Conservation (phyloP, 2,888 invertebrate species). For the Pachymerium ferrugineum region DNA sequence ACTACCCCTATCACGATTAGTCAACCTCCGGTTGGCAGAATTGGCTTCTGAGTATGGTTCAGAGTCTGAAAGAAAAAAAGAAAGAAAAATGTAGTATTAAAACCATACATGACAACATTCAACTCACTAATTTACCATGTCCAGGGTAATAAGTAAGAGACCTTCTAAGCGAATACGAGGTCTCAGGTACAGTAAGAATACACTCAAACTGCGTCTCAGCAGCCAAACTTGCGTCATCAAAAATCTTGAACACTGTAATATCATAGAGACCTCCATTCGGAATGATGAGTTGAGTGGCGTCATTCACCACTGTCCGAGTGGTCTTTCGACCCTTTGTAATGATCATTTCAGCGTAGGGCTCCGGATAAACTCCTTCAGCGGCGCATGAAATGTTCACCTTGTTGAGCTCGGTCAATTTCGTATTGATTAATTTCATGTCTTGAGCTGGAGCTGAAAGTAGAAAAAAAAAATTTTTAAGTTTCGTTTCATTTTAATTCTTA, state of each 20-base stretch:
- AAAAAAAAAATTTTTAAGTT: not conserved
- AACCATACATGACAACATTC: not conserved
- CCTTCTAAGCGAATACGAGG: constrained; percentile 37
- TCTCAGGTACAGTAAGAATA: constrained; percentile 38
- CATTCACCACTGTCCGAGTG: not conserved
- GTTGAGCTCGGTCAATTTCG: not conserved
- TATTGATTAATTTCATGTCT: not conserved
- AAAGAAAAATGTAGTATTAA: not conserved
- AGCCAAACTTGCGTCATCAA: constrained; percentile 37
- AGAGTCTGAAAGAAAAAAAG: no score
- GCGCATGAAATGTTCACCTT: constrained; percentile 34
- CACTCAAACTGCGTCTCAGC: constrained; percentile 39
- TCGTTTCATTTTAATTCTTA: not conserved
- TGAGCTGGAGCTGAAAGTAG: not conserved
- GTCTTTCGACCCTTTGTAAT: constrained; percentile 32
- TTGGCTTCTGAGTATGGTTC: not conserved
- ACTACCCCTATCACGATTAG: not conserved
- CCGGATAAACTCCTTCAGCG: constrained; percentile 30
- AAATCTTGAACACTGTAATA: constrained; percentile 34
- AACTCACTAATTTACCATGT: constrained; percentile 26
- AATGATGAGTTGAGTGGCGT: not conserved
- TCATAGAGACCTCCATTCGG: constrained; percentile 34
- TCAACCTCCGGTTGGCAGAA: not conserved
- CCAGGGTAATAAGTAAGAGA: constrained; percentile 39
- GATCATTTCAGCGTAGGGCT: constrained; percentile 31